phyloP scores from a whole-genome alignment of 1,140 invertebrate species.

The Palaemon carinicauda region DNA sequence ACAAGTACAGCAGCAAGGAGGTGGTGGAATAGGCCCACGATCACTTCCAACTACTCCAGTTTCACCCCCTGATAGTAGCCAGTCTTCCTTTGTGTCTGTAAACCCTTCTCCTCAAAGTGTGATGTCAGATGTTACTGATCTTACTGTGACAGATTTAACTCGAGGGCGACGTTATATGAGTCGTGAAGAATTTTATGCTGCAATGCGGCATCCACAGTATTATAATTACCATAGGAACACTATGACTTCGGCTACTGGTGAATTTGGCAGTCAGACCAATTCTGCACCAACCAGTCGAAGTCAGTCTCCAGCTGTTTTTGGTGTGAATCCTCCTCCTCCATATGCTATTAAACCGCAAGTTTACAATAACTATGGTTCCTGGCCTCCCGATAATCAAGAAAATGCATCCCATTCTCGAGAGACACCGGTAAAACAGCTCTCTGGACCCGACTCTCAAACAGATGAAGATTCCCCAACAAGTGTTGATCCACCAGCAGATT shows the following conservation, averaged over 20 bases:
- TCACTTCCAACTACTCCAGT: slow-evolving; percentile 58
- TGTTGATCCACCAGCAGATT: slow-evolving; percentile 44
- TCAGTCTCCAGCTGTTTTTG: slow-evolving; percentile 58
- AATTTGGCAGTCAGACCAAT: slow-evolving; percentile 40
- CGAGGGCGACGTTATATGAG: slow-evolving; percentile 58
- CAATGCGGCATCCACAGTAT: slow-evolving; percentile 60
- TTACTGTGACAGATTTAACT: slow-evolving; percentile 52
- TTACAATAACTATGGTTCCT: slow-evolving; percentile 22
- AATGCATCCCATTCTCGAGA: background rate
- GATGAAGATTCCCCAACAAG: slow-evolving; percentile 48
- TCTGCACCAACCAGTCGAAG: slow-evolving; percentile 56
- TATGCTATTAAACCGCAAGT: slow-evolving; percentile 56
- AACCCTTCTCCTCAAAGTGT: slow-evolving; percentile 43
- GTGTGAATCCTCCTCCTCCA: slow-evolving; percentile 55
- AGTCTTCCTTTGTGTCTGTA: slow-evolving; percentile 51
- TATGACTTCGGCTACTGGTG: slow-evolving; percentile 5
- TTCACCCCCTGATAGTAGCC: slow-evolving; percentile 54
- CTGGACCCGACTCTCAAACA: slow-evolving; percentile 24
- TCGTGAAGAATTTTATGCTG: slow-evolving; percentile 57
- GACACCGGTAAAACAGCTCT: background rate
- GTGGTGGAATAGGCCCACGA: slow-evolving; percentile 37
- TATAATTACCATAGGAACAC: slow-evolving; percentile 51
- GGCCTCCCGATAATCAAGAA: slow-evolving; percentile 43
- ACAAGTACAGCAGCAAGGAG: slow-evolving; percentile 41
- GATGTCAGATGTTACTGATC: slow-evolving; percentile 55